A percentile compares a stretch with the other conserved stretches of the same genome.
These are phyloP conservation scores for Rhagoletis zephyria DNA, from an alignment of 1,140 invertebrate species.

Conservation along the genomic window DNA sequence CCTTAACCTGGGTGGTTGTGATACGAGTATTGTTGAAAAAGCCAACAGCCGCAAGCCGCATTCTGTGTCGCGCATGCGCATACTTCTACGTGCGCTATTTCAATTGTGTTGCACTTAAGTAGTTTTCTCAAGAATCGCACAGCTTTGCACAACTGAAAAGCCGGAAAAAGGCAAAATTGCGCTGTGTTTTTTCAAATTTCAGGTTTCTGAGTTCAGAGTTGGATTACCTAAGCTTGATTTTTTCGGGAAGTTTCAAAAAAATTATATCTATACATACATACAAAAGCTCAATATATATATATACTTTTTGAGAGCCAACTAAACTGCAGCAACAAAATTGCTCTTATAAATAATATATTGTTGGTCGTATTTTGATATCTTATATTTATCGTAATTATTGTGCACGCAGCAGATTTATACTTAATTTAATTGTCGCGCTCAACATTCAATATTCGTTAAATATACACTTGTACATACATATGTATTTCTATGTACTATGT, in stretches of 20 bases:
- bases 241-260: background rate
- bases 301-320: background rate
- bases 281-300: background rate
- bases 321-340: background rate
- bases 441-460: background rate
- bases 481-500: background rate
- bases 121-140: conserved; percentile 6
- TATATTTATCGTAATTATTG: conserved; percentile 33
- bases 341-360: background rate
- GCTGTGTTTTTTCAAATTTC: background rate
- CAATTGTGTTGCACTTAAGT: background rate
- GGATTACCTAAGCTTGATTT: background rate
- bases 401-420: background rate
- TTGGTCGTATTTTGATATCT: background rate
- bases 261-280: too few species aligned
- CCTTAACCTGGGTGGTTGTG: background rate
- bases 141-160: background rate
- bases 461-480: background rate
- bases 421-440: conserved; percentile 13
- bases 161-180: conserved; percentile 17
- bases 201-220: background rate
- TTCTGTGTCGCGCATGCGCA: background rate
- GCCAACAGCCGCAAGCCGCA: background rate
- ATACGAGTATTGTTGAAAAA: background rate
- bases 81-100: background rate